Base-by-base conservation (phyloP, 1,140 invertebrate species). In the Hyles vespertilio region DNA sequence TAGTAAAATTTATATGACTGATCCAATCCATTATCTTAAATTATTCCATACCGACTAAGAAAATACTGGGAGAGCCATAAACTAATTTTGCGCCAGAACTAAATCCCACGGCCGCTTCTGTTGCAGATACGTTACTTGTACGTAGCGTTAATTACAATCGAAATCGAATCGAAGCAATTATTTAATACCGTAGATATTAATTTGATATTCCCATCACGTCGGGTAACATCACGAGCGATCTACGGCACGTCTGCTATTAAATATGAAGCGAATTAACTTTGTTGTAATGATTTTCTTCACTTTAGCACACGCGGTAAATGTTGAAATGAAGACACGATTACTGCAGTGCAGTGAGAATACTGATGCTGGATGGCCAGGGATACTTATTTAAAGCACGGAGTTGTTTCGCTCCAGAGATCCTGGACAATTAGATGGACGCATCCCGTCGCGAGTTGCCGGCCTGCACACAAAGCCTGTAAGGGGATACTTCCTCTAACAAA, bases 401-500 rank as follows among this genome's bases (percentile, higher is more conserved):
- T 53, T 71, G 83, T 87, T 86, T 75, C 83, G 77, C 76, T 67
- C 77, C 66, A 80, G 53, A 69, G 70, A 59, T 51, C 64, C 70
- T 32, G 74, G 64, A 87, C 84, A 87, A 87, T 86, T 74, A 76
- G 59, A 53, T 72, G 59, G 63, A 50, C 78, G 82, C 84, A 83
- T 83, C 78, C 76, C 77, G 76, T 72, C 67, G 65, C 72, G 59
- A 77, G 68, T 59, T 71, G 73, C 74, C 71, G 63, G 68, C 55
- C 65, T 59, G 59, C 54, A 74, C 60, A 85, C 81, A 87, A 87
- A 79, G 80, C 72, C 56, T 67, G 84, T 81, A 87, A 87, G 80
- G 61, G 70, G 81, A 87, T 87, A 87, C 77, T 86, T 86, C 81
- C 84, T 81, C 70, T 83, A 81, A 84, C 84, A 80, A 77, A 69